These are phyloP conservation scores for Momotus momota DNA, from an alignment of 2,797 vertebrate genomes.

Conservation along the genomic window DNA sequence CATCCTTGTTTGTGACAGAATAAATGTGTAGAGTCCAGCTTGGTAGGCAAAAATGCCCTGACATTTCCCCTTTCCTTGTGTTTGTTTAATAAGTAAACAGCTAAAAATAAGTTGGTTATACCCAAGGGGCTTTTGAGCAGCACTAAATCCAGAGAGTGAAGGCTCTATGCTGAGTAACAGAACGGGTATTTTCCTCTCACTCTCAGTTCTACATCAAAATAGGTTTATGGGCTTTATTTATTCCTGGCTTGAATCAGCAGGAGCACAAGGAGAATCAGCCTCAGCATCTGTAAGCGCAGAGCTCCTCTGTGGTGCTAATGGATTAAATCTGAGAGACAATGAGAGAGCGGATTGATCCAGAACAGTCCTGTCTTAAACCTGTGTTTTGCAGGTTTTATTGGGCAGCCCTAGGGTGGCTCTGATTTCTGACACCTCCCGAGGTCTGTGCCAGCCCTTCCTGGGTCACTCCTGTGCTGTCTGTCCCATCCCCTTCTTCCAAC, in stretches of 20 bases:
- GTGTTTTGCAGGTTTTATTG: neutral
- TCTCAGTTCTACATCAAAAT: neutral
- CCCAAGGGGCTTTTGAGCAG: conserved; percentile 5
- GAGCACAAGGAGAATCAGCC: neutral
- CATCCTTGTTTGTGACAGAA: neutral
- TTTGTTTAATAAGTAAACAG: conserved; percentile 53
- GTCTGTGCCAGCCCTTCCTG: accelerated
- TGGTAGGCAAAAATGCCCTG: neutral
- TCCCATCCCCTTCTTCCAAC: neutral
- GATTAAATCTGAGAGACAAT: neutral
- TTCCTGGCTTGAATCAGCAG: neutral
- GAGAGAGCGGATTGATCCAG: neutral
- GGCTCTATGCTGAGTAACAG: neutral
- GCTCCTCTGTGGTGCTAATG: neutral
- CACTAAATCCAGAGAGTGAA: neutral
- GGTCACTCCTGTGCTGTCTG: neutral
- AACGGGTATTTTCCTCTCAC: neutral
- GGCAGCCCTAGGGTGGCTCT: neutral
- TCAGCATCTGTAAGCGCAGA: neutral
- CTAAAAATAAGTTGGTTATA: conserved; percentile 52
- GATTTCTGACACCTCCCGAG: neutral
- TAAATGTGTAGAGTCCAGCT: neutral
- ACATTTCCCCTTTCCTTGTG: neutral
- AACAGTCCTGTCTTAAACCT: neutral
- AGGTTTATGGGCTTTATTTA: neutral